Evolutionary conservation across 1,140 invertebrate genomes (phyloP).

Genomic region (Euwallacea similis): DNA sequence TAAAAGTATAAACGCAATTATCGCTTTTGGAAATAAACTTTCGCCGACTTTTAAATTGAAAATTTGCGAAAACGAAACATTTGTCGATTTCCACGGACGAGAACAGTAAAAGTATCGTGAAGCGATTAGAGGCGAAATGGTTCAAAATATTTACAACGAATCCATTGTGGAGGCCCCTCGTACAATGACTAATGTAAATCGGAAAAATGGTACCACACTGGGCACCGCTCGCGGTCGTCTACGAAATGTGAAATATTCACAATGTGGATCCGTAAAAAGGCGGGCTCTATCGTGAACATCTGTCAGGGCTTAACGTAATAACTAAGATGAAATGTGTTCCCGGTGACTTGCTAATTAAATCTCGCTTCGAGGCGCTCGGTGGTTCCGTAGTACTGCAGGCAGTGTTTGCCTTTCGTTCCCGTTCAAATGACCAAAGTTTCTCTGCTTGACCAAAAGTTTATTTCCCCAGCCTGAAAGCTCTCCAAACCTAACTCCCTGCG

Average conservation of each 20-base stretch:
- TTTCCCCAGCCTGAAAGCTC: neutral
- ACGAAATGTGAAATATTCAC: slow-evolving; percentile 41
- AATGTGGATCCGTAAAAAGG: slow-evolving; percentile 43
- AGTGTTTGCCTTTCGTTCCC: neutral
- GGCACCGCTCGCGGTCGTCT: slow-evolving; percentile 31
- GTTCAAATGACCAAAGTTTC: neutral
- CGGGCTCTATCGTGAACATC: slow-evolving; percentile 46
- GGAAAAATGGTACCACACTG: slow-evolving; percentile 37
- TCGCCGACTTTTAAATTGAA: too few species aligned
- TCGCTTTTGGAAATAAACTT: too few species aligned
- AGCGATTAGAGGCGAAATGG: slow-evolving; percentile 28
- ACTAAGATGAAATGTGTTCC: slow-evolving; percentile 47
- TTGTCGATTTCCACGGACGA: slow-evolving; percentile 22
- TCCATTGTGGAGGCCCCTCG: slow-evolving; percentile 19
- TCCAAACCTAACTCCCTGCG: neutral
- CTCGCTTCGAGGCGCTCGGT: slow-evolving; percentile 40
- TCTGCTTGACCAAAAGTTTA: neutral
- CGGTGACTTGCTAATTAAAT: slow-evolving; percentile 50
- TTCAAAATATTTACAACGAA: slow-evolving; percentile 39
- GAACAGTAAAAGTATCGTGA: slow-evolving; percentile 32
- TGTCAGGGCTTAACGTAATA: slow-evolving; percentile 49
- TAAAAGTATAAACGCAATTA: too few species aligned
- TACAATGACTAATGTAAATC: slow-evolving; percentile 33
- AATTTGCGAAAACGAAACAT: neutral
- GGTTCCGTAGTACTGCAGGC: neutral